Evolutionary conservation across 2,797 vertebrate species (phyloP), one percentile per base, ranked within the genome.

Genomic region (Phaenicophaeus curvirostris): DNA sequence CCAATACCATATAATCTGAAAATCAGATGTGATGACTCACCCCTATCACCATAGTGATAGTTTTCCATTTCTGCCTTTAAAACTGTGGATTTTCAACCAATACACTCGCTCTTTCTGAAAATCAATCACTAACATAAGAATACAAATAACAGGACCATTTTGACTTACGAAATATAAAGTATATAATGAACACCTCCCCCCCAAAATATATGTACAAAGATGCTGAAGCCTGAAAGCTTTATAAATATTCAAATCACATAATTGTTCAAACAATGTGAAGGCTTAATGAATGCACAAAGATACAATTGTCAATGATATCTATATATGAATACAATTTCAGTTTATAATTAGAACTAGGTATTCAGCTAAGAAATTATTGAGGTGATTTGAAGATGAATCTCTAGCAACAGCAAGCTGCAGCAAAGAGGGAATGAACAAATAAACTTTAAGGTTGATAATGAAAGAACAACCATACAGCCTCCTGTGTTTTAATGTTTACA

Each of bases 261-360:
- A 95, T 89, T 95, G 84, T 89, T 96, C 96, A 95, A 96, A 94
- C 57, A 92, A 93, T 68, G 23, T 83, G 76, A 74, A 96, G 81
- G 67, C 58, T 95, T 97, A 96, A 97, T 91, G 74, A 95, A 94
- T 90, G 76, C 48, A 92, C 54, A 91, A 81, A 96, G 54, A 95
- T 92, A 96, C 72, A 96, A 96, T 95, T 91, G 85, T 93, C 90
- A 96, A 27, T 87, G 48, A 88, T 80, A 95, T 93, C 92, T 96
- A 63, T 92, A 84, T 92, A 62, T 80, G 48, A 48, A 48, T 48
- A 48, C 46, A 48, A 48, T 48, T 48, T 48, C 46, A 23, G 46
- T 48, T 48, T 48, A 48, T 48, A 93, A 73, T 31, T 88, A 87
- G 41, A 95, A 87, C 94, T 59, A 87, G 6, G 8, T 59, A 92